Conservation (phyloP, 2,113 vertebrate genomes). For the Pseudonaja textilis region DNA sequence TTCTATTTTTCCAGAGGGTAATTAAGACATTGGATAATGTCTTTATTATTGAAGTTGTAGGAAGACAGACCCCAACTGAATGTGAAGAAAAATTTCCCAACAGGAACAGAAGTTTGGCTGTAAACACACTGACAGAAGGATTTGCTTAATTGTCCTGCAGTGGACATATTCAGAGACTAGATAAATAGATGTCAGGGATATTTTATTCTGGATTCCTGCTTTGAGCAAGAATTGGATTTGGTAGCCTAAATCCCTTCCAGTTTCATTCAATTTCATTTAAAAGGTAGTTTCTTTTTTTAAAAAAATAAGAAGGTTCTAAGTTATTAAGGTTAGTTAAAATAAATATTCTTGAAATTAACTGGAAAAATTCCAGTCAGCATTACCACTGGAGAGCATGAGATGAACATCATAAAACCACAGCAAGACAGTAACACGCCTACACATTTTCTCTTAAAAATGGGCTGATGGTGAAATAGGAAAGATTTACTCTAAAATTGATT, state of each 20-base stretch:
- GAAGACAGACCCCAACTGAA: neutral
- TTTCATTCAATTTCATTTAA: neutral
- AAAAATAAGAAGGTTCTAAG: neutral
- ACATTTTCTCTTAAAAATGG: neutral
- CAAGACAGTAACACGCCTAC: neutral
- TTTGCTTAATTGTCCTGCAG: neutral
- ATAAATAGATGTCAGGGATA: neutral
- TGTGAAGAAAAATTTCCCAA: neutral
- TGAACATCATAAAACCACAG: neutral
- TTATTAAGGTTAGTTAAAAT: neutral
- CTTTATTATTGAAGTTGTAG: neutral
- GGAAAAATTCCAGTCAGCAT: neutral
- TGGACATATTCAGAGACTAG: neutral
- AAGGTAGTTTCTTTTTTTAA: neutral
- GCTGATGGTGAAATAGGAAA: neutral
- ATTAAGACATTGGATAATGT: neutral
- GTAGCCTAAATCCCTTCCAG: neutral
- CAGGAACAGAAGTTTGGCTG: neutral
- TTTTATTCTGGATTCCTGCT: neutral
- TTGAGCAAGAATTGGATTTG: neutral
- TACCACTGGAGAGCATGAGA: neutral
- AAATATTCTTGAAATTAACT: neutral
- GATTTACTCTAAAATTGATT: neutral
- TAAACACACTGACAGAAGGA: neutral
- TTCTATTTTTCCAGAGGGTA: neutral